These are phyloP conservation scores for Vultur gryphus DNA, from an alignment of 2,797 vertebrate genomes.

Conservation along the genomic window DNA sequence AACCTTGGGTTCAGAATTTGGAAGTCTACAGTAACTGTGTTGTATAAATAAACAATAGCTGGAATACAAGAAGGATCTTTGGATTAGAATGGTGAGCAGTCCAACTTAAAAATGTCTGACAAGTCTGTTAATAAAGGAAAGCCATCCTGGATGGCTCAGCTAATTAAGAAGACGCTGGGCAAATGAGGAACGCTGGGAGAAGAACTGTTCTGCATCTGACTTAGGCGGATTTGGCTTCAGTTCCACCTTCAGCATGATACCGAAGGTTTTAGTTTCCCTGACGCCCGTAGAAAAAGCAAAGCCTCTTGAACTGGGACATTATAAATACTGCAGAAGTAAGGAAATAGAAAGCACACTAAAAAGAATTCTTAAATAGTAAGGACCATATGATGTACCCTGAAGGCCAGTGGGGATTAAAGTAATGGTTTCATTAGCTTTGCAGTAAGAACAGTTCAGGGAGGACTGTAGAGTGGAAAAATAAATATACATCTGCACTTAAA, in stretches of 20 bases:
- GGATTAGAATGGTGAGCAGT: neutral
- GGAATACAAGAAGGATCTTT: neutral
- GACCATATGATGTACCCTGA: slow-evolving; percentile 51
- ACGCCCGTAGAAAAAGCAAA: neutral
- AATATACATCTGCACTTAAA: slow-evolving; percentile 66
- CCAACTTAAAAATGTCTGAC: neutral
- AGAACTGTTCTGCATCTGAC: neutral
- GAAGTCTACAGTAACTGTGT: neutral
- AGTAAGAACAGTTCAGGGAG: slow-evolving; percentile 51
- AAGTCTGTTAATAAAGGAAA: neutral
- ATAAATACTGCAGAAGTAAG: slow-evolving; percentile 31
- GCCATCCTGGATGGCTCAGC: neutral
- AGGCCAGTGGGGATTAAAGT: slow-evolving; percentile 46
- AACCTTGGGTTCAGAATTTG: neutral
- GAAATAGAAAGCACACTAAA: slow-evolving; percentile 36
- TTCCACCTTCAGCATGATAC: neutral
- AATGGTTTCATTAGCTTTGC: slow-evolving; percentile 55
- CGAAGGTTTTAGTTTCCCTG: neutral
- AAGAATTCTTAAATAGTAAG: slow-evolving; percentile 45
- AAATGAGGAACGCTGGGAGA: neutral
- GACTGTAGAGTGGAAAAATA: slow-evolving; percentile 69
- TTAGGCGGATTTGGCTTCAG: neutral
- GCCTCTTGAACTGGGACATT: neutral
- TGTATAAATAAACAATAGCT: neutral
- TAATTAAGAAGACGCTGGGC: neutral